Evolutionary conservation across 2,797 vertebrate species (phyloP), one percentile per base, ranked within the genome.

Genomic region (Poeciliopsis presidionis): DNA sequence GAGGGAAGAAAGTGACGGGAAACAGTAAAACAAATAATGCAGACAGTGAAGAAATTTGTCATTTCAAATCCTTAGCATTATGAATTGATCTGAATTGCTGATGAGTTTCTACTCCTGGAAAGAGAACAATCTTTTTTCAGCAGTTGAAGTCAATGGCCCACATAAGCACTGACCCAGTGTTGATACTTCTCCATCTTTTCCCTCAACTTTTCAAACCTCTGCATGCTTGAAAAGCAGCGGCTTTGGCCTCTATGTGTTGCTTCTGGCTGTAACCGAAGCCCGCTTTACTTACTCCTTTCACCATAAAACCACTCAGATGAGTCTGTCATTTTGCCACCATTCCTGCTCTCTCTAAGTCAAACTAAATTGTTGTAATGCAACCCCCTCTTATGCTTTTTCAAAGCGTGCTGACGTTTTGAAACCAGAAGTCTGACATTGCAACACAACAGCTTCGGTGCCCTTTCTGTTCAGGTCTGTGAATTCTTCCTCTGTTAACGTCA

Each of bases 131-230:
- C 13, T 12, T 55, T 88, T 80, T 67, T 78, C 59, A 53, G 28
- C 80, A 75, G 46, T 57, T 84, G 84, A 88, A 41, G 76, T 81
- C 77, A 72, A 80, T 89, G 87, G 69, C 84, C 90, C 78, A 88
- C 82, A 90, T 87, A 86, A 84, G 81, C 88, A 84, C 43, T 92
- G 89, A 91, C 90, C 87, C 77, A 72, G 71, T 83, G 81, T 36
- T 78, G 71, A 63, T 73, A 74, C 22, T 63, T 76, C 51, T 82
- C 57, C 7, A 11, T 76, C n/a, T 73, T 80, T 81, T 69, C 41
- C 61, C 47, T 76, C 55, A 72, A 65, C 74, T 22, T 51, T 22
- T 51, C 49, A 51, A 51, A 20, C 49, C 49, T 51, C 20, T 51
- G 49, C 20, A 7, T 78, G 28, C 65, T 83, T 2, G 30, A 80